These are phyloP conservation scores for Neofelis nebulosa DNA, from an alignment of 2,113 vertebrate species.

Conservation along the genomic window DNA sequence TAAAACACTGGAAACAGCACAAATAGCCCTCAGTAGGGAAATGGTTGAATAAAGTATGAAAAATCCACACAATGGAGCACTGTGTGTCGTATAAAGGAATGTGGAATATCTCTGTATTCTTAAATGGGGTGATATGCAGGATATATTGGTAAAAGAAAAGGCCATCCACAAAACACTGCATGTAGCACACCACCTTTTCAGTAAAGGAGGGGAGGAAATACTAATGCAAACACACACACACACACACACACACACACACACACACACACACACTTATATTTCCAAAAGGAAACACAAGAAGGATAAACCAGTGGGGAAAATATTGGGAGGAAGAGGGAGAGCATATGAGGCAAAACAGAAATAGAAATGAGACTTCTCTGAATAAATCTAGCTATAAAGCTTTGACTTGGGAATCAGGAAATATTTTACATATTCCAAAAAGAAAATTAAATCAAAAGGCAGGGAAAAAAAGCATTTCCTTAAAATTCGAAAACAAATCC, in stretches of 20 bases:
- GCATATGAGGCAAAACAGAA: not conserved
- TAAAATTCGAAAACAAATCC: not conserved
- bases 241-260: not conserved
- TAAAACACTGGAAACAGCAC: not conserved
- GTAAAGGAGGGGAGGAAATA: not conserved
- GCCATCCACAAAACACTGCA: not conserved
- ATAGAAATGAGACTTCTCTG: not conserved
- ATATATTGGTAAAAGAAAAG: not conserved
- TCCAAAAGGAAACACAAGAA: not conserved
- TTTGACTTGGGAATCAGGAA: not conserved
- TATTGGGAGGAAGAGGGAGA: not conserved
- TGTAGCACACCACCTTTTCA: not conserved
- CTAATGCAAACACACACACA: not conserved
- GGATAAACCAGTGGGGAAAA: not conserved
- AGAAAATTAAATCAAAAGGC: not conserved
- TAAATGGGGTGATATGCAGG: not conserved
- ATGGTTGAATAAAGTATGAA: not conserved
- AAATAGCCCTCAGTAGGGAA: not conserved
- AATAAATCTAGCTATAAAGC: not conserved
- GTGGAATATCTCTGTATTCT: not conserved
- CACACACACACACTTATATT: not conserved
- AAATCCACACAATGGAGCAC: not conserved
- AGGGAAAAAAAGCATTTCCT: not conserved
- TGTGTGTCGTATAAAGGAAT: not conserved
- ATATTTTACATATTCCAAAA: conserved; percentile 19